phyloP scores from a whole-genome alignment of 2,113 vertebrate genomes.

The Benitochromis conjunctus region DNA sequence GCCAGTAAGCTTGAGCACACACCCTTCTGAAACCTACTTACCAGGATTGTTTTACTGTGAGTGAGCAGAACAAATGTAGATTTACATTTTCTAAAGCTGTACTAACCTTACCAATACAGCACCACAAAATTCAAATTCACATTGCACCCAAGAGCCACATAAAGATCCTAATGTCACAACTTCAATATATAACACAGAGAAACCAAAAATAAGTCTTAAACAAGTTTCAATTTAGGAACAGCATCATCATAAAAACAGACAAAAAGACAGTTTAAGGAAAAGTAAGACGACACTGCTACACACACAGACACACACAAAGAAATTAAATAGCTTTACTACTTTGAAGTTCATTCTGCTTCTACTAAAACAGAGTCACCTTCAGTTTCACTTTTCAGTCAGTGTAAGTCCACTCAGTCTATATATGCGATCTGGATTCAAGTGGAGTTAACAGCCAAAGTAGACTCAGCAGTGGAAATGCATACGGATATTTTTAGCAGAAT shows the following conservation, averaged over 20 bases:
- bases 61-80: too few relatives aligned
- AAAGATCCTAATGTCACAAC: neutral
- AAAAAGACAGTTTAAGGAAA: neutral
- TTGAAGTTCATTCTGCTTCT: neutral
- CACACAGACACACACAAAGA: neutral
- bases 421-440: too few relatives aligned
- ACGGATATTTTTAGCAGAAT: too few relatives aligned
- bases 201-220: neutral
- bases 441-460: too few relatives aligned
- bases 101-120: neutral
- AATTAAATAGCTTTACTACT: neutral
- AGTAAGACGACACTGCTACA: neutral
- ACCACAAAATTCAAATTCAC: neutral
- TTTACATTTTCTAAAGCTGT: too few relatives aligned
- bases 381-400: neutral
- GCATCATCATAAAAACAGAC: neutral
- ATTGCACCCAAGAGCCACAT: neutral
- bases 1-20: neutral
- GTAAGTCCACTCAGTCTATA: neutral
- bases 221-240: neutral
- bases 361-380: neutral
- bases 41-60: too few relatives aligned
- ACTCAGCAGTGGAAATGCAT: too few relatives aligned
- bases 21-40: neutral
- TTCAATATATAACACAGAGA: neutral